A percentile compares a stretch with the other conserved stretches of the same genome.
Evolutionary conservation across 2,888 invertebrate species (phyloP).

Genomic region (Melangyna quadrimaculata): DNA sequence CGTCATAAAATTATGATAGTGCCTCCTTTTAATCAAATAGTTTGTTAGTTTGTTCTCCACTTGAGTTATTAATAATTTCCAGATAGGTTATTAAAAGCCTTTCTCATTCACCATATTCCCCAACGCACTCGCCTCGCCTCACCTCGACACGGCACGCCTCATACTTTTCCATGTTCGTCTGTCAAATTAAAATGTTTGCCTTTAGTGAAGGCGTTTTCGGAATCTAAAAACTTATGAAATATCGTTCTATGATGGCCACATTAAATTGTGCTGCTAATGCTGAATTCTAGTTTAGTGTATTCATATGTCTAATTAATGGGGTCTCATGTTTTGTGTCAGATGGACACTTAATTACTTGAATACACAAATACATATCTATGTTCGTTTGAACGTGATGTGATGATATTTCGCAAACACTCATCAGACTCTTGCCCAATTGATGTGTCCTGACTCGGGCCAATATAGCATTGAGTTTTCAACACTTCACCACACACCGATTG

Average conservation of each 20-base stretch:
- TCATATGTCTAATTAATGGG: conserved; percentile 64
- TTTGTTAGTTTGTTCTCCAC: conserved; percentile 43
- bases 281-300: conserved; percentile 16
- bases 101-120: too few species aligned
- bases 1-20: conserved; percentile 48
- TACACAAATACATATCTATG: not conserved
- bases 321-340: conserved; percentile 68
- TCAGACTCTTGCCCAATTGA: not conserved
- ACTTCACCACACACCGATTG: not conserved
- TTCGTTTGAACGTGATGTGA: conserved; percentile 65
- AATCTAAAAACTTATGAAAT: conserved; percentile 50
- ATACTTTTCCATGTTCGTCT: conserved; percentile 11
- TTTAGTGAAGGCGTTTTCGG: conserved; percentile 4
- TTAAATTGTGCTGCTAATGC: conserved; percentile 35
- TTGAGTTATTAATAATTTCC: conserved; percentile 57
- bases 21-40: conserved; percentile 32
- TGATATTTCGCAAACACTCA: conserved; percentile 49
- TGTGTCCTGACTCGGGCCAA: not conserved
- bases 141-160: not conserved
- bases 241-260: conserved; percentile 50
- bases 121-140: too few species aligned
- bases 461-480: conserved; percentile 14
- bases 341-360: conserved; percentile 63
- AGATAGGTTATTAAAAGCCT: conserved; percentile 44
- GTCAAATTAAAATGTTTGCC: conserved; percentile 42